Evolutionary conservation across 2,797 vertebrate genomes (phyloP), one percentile per base, ranked within the genome.

Genomic region (Novumbra hubbsi): DNA sequence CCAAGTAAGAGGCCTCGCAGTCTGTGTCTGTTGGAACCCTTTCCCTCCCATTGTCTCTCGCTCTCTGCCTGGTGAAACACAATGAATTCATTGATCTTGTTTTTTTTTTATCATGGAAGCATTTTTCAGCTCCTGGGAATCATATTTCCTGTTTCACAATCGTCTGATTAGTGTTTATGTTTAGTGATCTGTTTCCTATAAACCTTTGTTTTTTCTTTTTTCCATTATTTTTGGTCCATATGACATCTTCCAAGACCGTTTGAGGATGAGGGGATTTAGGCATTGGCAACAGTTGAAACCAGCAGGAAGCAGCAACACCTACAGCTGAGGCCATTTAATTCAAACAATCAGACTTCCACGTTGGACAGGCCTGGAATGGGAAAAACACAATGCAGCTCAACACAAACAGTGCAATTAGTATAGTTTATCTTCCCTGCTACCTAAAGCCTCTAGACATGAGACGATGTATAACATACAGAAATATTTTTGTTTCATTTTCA

Each of bases 161-260:
- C 86, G 89, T 85, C 85, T 92, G 90, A 93, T 93, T 92, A 85
- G 89, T 94, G 92, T 93, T 94, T 93, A 93, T 89, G 87, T 91
- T 92, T 88, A 84, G 79, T 72, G 90, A 89, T 92, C 90, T 94
- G 92, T 92, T 93, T 91, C 88, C 83, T 84, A 89, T 90, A 90
- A 89, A 74, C 80, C 79, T 84, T 88, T 82, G 81, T 72, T 80
- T 77, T 80, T 73, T 75, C 80, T 81, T 71, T 80, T 75, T 62
- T 55, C 24, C 55, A 38, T 72, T 63, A 65, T 77, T 65, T 74
- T 75, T 83, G 50, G 71, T 83, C 77, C 68, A 2, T 49, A 62
- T 77, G 71, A 83, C 77, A 78, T 41, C 73, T 68, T 86, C 82
- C 82, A 79, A 79, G 75, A 82, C 72, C 72, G 76, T 21, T 81